Evolutionary conservation across 2,888 invertebrate genomes (phyloP), one percentile per base, ranked within the genome.

Genomic region (Eulithis testata): DNA sequence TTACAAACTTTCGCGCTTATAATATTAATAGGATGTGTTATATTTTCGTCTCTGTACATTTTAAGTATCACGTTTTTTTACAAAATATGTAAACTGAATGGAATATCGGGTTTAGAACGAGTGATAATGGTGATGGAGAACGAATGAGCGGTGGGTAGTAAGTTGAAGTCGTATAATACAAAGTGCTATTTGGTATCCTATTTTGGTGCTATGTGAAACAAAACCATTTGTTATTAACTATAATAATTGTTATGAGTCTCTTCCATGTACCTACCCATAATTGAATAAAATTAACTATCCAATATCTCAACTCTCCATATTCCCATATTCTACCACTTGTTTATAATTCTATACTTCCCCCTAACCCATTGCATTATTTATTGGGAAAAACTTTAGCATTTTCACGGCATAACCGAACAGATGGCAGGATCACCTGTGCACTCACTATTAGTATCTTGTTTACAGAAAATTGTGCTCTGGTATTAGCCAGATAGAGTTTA

Each of bases 311-410:
- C 44, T 14, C n/a, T 43, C 54, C 31, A 51, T 53, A 52, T 51
- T 27, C 12, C 11, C 58, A 56, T 62, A 59, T 59, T 66, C 62
- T 60, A n/a, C 51, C 14, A 12, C 60, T 60, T 59, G 56, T 61
- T 61, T 57, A 65, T 76, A 76, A 73, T 74, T 67, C 74, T 81
- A 83, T 79, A 79, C 80, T 81, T 76, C 69, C 74, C 76, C 75
- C 75, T 76, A 76, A 65, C 75, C 53, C 78, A 84, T 84, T 91
- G 90, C 90, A 91, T 91, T 91, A 91, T 91, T 91, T 91, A 91
- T 91, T 90, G 88, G 86, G 83, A 84, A 89, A 89, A 90, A 88
- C 87, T 90, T 81, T 89, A 88, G 85, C 89, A 88, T 89, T 89
- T 88, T 85, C 87, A 83, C 85, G 87, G 88, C 86, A 90, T 86